Evolutionary conservation across 2,888 invertebrate genomes (phyloP).

Genomic region (Tyria jacobaeae): DNA sequence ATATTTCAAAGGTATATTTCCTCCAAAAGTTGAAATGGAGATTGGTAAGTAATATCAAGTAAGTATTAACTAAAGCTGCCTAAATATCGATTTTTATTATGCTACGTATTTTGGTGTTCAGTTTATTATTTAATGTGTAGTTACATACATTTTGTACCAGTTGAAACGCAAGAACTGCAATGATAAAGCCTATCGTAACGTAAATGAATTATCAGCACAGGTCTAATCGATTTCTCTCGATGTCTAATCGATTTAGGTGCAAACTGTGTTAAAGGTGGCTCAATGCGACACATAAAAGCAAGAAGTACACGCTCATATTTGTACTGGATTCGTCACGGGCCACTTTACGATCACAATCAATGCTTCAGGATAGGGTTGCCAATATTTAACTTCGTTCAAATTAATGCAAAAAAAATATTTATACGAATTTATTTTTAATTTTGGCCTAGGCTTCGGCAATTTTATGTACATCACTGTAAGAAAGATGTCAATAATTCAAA

Average conservation of each 20-base stretch:
- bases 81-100: background rate
- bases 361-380: conserved; percentile 51
- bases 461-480: background rate
- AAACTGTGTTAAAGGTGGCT: conserved; percentile 76
- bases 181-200: conserved; percentile 68
- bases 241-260: conserved; percentile 84
- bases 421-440: too few species aligned
- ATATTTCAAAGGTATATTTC: too few species aligned
- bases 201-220: conserved; percentile 76
- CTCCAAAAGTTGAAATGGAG: too few species aligned
- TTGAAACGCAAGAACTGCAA: conserved; percentile 60
- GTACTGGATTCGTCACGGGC: conserved; percentile 77
- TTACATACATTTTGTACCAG: conserved; percentile 27
- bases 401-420: background rate
- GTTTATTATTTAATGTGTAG: background rate
- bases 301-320: conserved; percentile 73
- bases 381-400: conserved; percentile 7
- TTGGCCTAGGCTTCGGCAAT: too few species aligned
- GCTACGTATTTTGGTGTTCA: background rate
- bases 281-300: conserved; percentile 66
- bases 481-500: background rate
- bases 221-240: conserved; percentile 81
- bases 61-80: too few species aligned
- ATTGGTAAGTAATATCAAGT: background rate
- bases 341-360: conserved; percentile 70